phyloP scores from a whole-genome alignment of 2,888 invertebrate genomes.

The Trimorus sp. region DNA sequence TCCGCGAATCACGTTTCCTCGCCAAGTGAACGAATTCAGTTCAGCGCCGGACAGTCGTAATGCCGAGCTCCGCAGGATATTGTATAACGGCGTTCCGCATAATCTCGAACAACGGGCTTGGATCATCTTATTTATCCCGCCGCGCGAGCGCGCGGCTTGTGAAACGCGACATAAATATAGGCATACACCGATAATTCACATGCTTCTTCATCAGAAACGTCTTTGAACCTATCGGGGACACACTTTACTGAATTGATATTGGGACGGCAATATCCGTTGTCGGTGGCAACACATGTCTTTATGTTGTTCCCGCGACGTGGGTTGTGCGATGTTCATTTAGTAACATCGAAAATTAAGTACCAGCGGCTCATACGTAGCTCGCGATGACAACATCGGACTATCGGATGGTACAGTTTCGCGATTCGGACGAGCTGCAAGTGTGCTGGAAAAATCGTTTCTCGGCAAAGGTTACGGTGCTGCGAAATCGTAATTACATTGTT shows the following conservation, averaged over 20 bases:
- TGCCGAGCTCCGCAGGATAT: constrained; percentile 61
- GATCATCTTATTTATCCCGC: constrained; percentile 58
- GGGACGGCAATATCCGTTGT: neutral
- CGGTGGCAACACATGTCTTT: constrained; percentile 19
- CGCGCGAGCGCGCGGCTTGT: constrained; percentile 46
- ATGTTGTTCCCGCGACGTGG: neutral
- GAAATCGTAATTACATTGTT: too few relatives aligned
- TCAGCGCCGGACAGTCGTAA: constrained; percentile 62
- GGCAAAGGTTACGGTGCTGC: too few relatives aligned
- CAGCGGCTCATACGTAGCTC: neutral
- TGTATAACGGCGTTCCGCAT: constrained; percentile 63
- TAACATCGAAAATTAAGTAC: constrained; percentile 12
- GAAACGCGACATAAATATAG: constrained; percentile 60
- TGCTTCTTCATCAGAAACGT: constrained; percentile 50
- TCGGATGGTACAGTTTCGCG: constrained; percentile 10
- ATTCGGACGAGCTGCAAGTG: neutral
- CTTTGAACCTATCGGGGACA: constrained; percentile 48
- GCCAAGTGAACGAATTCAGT: constrained; percentile 64
- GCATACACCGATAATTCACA: constrained; percentile 58
- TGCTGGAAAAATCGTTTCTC: neutral
- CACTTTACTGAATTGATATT: constrained; percentile 43
- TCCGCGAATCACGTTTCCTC: constrained; percentile 63
- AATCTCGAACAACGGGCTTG: constrained; percentile 61
- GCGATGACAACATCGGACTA: constrained; percentile 10
- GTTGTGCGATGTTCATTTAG: constrained; percentile 14